These are phyloP conservation scores for Emmelina monodactyla DNA, from an alignment of 2,888 invertebrate species.

Conservation along the genomic window DNA sequence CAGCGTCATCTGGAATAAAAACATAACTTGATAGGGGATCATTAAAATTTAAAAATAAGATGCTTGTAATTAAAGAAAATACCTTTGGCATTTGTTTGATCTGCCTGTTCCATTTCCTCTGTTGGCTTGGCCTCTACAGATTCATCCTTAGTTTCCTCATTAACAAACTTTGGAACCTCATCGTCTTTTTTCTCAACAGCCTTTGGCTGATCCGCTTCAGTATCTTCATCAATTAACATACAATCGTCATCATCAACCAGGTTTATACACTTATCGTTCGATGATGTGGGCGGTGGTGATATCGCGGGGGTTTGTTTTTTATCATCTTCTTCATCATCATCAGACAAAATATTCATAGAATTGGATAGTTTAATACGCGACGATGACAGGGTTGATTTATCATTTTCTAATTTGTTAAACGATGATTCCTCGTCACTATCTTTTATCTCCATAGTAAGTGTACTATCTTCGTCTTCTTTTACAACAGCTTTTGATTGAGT, in stretches of 20 bases:
- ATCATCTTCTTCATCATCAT: constrained; percentile 39
- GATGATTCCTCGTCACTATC: no score
- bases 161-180: constrained; percentile 5
- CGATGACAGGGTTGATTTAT: no score
- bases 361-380: constrained; percentile 44
- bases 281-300: constrained; percentile 10
- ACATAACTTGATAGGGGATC: constrained; percentile 1
- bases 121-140: no score
- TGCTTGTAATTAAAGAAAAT: no score
- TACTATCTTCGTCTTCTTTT: no score
- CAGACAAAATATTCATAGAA: constrained; percentile 45
- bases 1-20: constrained; percentile 17
- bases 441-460: no score
- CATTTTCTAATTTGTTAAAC: no score
- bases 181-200: constrained; percentile 6
- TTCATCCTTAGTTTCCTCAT: no score
- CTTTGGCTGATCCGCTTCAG: constrained; percentile 10
- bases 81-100: no score
- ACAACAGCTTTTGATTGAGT: no score
- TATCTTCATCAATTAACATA: constrained; percentile 48
- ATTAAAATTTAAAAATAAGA: no score
- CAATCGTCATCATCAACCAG: constrained; percentile 53
- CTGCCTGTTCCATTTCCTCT: no score
- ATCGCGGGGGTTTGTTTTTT: constrained; percentile 9
- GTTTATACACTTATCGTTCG: constrained; percentile 33